phyloP scores from a whole-genome alignment of 2,888 invertebrate genomes.

The Tetanocera ferruginea region DNA sequence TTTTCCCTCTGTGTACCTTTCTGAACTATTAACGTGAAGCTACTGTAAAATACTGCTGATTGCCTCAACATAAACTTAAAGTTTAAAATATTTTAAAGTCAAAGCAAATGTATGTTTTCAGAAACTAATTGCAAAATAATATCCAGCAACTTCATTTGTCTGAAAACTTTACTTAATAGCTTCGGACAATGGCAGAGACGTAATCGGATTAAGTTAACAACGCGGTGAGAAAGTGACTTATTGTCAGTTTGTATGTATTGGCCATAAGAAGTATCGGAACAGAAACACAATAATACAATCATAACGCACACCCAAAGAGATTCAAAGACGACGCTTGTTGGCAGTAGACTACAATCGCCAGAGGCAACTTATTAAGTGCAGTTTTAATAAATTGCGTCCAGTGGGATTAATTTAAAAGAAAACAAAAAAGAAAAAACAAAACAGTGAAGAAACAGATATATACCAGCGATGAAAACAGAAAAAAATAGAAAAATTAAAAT shows the following conservation, averaged over 20 bases:
- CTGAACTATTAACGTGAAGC: too few relatives aligned
- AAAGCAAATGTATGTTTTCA: too few relatives aligned
- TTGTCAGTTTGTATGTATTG: background rate
- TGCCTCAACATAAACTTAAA: too few relatives aligned
- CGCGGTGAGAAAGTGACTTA: background rate
- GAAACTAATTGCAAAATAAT: too few relatives aligned
- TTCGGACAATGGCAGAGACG: background rate
- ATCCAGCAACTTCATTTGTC: too few relatives aligned
- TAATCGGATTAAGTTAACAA: constrained; percentile 17
- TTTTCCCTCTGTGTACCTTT: too few relatives aligned
- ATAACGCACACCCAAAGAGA: background rate
- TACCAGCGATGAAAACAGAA: background rate
- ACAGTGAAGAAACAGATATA: background rate
- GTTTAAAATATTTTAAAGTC: too few relatives aligned
- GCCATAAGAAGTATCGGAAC: background rate
- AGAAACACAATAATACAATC: too few relatives aligned
- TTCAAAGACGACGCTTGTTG: background rate
- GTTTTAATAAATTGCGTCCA: constrained; percentile 29
- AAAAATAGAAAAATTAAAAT: background rate
- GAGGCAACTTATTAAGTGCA: background rate
- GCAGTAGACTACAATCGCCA: background rate
- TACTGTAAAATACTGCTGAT: too few relatives aligned
- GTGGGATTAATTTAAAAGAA: constrained; percentile 4
- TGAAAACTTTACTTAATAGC: background rate
- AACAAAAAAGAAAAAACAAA: background rate